phyloP scores from a whole-genome alignment of 1,140 invertebrate genomes.

The Apis cerana region DNA sequence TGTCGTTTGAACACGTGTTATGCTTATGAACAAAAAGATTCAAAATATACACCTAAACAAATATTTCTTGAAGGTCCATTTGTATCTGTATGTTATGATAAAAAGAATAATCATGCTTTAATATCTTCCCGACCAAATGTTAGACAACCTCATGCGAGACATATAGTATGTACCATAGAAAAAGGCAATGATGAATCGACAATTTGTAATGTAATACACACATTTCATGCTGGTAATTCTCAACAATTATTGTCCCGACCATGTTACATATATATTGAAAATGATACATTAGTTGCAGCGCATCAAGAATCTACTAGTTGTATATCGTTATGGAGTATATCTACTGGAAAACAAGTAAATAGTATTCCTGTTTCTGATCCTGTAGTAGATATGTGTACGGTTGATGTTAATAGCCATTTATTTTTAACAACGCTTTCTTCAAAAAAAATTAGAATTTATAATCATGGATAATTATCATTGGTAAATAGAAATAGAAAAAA shows the following conservation, averaged over 20 bases:
- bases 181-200: constrained; percentile 77
- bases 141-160: constrained; percentile 82
- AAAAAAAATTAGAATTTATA: constrained; percentile 85
- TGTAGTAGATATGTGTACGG: constrained; percentile 85
- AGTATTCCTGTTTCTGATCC: constrained; percentile 83
- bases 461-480: constrained; percentile 61
- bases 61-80: constrained; percentile 89
- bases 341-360: constrained; percentile 82
- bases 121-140: constrained; percentile 84
- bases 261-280: constrained; percentile 81
- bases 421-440: constrained; percentile 85
- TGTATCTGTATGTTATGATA: constrained; percentile 86
- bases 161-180: constrained; percentile 83
- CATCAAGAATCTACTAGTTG: constrained; percentile 85
- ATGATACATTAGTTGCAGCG: constrained; percentile 84
- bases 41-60: constrained; percentile 78
- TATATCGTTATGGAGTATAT: constrained; percentile 86
- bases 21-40: constrained; percentile 83
- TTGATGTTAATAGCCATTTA: constrained; percentile 80
- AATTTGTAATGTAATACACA: constrained; percentile 83
- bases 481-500: background rate
- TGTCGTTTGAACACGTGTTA: constrained; percentile 89
- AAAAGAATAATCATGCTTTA: constrained; percentile 83
- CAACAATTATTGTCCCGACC: constrained; percentile 85
- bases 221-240: constrained; percentile 83